These are phyloP conservation scores for Notothenia coriiceps DNA, from an alignment of 2,113 vertebrate species.

Conservation along the genomic window DNA sequence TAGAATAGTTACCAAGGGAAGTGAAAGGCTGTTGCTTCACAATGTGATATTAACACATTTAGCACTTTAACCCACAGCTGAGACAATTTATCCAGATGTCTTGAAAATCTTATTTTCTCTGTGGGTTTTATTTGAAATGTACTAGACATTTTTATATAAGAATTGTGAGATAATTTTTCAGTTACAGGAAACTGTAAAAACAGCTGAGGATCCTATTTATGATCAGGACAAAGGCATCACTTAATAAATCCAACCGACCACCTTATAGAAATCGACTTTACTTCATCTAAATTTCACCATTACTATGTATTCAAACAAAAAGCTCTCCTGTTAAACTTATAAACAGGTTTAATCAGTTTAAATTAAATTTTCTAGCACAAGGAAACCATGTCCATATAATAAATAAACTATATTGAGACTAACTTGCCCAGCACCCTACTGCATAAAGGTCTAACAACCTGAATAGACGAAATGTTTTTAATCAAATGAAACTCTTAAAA, in stretches of 20 bases:
- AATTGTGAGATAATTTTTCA: too few relatives aligned
- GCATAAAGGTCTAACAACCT: neutral
- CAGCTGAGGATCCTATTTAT: too few relatives aligned
- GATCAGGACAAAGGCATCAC: too few relatives aligned
- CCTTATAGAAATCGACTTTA: too few relatives aligned
- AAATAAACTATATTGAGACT: neutral
- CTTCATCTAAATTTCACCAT: too few relatives aligned
- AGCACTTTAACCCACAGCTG: neutral
- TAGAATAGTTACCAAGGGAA: neutral
- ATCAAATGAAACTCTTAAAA: neutral
- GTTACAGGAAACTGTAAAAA: too few relatives aligned
- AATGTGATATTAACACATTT: slow-evolving; percentile 4
- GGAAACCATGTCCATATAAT: neutral
- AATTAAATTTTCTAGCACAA: neutral
- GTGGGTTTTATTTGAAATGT: too few relatives aligned
- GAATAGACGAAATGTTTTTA: neutral
- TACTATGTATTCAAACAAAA: neutral
- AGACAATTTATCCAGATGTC: too few relatives aligned
- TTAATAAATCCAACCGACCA: neutral
- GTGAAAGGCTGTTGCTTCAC: neutral
- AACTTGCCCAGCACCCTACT: too few relatives aligned
- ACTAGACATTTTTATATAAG: too few relatives aligned
- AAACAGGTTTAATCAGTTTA: neutral
- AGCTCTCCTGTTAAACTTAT: neutral
- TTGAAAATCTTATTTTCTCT: too few relatives aligned